These are phyloP conservation scores for Periophthalmus modestus DNA, from an alignment of 2,113 vertebrate genomes.

Conservation along the genomic window DNA sequence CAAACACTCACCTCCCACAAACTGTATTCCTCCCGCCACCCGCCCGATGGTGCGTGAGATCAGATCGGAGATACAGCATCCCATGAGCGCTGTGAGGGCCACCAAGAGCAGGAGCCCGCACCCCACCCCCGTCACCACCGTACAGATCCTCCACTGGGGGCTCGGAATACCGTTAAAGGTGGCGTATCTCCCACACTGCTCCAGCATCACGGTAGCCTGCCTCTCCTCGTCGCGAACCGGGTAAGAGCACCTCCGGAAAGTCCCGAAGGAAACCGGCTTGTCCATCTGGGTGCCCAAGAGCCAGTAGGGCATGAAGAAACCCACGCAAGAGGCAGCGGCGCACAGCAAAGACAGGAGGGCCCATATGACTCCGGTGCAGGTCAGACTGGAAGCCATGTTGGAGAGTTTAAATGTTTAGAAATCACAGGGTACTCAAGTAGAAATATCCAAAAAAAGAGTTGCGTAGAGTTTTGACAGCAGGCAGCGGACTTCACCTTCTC, in stretches of 20 bases:
- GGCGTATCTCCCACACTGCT: slow-evolving; percentile 96
- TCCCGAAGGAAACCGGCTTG: slow-evolving; percentile 94
- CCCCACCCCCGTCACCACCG: slow-evolving; percentile 90
- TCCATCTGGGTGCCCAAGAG: slow-evolving; percentile 94
- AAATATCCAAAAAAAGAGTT: slow-evolving; percentile 33
- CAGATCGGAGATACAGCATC: slow-evolving; percentile 95
- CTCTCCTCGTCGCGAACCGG: slow-evolving; percentile 89
- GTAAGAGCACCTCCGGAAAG: slow-evolving; percentile 95
- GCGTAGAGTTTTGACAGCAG: slow-evolving; percentile 49
- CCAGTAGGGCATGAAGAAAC: slow-evolving; percentile 99
- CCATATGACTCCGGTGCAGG: slow-evolving; percentile 88
- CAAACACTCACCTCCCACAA: slow-evolving; percentile 89
- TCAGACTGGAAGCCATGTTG: slow-evolving; percentile 92
- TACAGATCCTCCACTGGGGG: slow-evolving; percentile 92
- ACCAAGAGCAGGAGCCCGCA: slow-evolving; percentile 95
- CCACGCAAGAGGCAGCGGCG: slow-evolving; percentile 88
- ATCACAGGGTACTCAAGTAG: slow-evolving; percentile 44
- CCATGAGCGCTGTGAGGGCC: slow-evolving; percentile 93
- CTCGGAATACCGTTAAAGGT: slow-evolving; percentile 95
- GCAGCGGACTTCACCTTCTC: slow-evolving; percentile 60
- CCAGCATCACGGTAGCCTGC: slow-evolving; percentile 94
- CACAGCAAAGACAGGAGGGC: slow-evolving; percentile 90
- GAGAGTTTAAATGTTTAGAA: slow-evolving; percentile 33
- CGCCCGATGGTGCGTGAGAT: slow-evolving; percentile 96
- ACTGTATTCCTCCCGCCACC: slow-evolving; percentile 95